Percentiles rank a stretch among this genome's conserved stretches.
These are phyloP conservation scores for Anneissia japonica DNA, from an alignment of 35 echinoderm and acorn worm genomes.

Conservation along the genomic window DNA sequence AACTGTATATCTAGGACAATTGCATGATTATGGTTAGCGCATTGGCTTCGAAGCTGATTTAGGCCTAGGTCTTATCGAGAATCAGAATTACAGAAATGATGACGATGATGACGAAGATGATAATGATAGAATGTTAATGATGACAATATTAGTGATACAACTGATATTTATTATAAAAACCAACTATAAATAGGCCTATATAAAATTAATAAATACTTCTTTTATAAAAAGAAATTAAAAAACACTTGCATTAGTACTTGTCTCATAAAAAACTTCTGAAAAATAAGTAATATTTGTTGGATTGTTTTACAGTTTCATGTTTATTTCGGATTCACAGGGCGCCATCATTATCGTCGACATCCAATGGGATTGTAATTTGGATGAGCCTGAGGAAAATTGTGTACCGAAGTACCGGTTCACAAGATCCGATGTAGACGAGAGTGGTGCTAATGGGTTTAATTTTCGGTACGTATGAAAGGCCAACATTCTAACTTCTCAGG, in stretches of 20 bases:
- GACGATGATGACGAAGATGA: neutral
- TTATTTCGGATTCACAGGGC: slow-evolving; percentile 48
- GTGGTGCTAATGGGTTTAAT: slow-evolving; percentile 75
- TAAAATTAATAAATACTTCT: neutral
- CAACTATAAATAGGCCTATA: neutral
- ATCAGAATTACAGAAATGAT: neutral
- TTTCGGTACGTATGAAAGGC: slow-evolving; percentile 60
- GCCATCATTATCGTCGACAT: slow-evolving; percentile 85
- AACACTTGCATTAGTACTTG: neutral
- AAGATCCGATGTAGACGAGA: slow-evolving; percentile 45
- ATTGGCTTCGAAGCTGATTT: too few relatives aligned
- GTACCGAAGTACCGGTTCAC: slow-evolving; percentile 79
- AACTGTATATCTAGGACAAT: too few relatives aligned
- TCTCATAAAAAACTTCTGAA: neutral
- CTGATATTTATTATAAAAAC: neutral
- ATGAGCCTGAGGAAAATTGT: slow-evolving; percentile 43
- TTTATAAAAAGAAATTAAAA: neutral
- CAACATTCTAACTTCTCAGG: too few relatives aligned
- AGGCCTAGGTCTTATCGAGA: neutral
- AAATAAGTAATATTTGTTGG: too few relatives aligned
- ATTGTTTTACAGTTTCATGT: neutral
- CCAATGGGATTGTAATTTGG: slow-evolving; percentile 92
- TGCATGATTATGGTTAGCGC: too few relatives aligned
- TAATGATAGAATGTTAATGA: neutral
- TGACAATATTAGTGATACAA: neutral